Percentiles rank a stretch among this genome's conserved stretches.
phyloP scores from a whole-genome alignment of 2,888 invertebrate genomes.

The Coecobrya sp. region DNA sequence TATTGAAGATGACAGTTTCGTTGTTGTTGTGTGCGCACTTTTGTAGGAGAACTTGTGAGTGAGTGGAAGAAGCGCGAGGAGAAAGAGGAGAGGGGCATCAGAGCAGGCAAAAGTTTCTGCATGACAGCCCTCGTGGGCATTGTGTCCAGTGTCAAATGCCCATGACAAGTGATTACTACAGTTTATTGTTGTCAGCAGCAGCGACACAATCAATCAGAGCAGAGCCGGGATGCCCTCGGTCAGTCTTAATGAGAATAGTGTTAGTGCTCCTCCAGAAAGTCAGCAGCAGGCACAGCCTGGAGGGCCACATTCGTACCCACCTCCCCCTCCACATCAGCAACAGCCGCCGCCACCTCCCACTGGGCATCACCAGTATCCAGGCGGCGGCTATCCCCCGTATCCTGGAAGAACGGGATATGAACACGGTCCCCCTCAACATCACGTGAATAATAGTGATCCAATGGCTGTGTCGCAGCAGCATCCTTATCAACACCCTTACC shows the following conservation, averaged over 20 bases:
- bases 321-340: conserved; percentile 82
- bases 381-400: conserved; percentile 83
- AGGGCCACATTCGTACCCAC: conserved; percentile 79
- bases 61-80: not conserved
- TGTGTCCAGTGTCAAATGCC: conserved; percentile 79
- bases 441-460: conserved; percentile 81
- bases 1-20: conserved; percentile 52
- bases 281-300: conserved; percentile 78
- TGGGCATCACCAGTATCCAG: conserved; percentile 82
- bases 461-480: conserved; percentile 81
- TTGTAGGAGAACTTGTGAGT: conserved; percentile 62
- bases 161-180: conserved; percentile 75
- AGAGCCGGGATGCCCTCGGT: conserved; percentile 82
- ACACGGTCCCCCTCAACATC: conserved; percentile 83
- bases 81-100: not conserved
- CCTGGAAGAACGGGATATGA: conserved; percentile 81
- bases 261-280: conserved; percentile 80
- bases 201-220: conserved; percentile 76
- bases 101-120: conserved; percentile 68
- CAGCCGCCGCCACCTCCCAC: conserved; percentile 83
- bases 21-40: conserved; percentile 31
- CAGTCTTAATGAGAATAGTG: conserved; percentile 82
- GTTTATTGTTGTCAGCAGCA: conserved; percentile 78
- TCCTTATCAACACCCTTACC: conserved; percentile 82
- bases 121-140: conserved; percentile 78